Conservation (phyloP, 1,140 invertebrate genomes). For the Atta texana region DNA sequence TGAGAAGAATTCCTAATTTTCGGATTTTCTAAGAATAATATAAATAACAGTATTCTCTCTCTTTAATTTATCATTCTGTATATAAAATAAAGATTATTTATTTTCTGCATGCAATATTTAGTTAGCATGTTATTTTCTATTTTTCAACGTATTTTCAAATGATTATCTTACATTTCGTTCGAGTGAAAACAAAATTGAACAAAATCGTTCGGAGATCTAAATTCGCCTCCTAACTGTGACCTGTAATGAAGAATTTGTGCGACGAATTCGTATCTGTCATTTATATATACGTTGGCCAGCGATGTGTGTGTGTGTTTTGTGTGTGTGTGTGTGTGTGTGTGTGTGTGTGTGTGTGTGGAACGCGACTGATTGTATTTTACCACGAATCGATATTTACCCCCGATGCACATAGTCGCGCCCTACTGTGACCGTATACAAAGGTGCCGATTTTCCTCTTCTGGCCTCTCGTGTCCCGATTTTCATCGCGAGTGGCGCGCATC, state of each 20-base stretch:
- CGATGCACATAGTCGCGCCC: constrained; percentile 19
- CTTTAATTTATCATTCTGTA: not conserved
- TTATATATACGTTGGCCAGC: constrained; percentile 1
- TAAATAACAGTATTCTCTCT: not conserved
- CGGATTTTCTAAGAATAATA: not conserved
- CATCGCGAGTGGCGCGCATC: constrained; percentile 40
- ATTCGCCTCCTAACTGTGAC: not conserved
- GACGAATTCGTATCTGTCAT: not conserved
- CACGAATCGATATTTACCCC: constrained; percentile 57
- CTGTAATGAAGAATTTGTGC: not conserved
- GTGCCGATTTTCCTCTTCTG: constrained; percentile 55
- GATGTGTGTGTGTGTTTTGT: not conserved
- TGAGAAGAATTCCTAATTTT: not conserved
- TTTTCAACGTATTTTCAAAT: not conserved
- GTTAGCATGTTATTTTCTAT: not conserved
- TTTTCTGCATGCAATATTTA: not conserved
- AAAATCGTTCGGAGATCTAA: not conserved
- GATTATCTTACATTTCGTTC: not conserved
- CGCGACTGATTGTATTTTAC: constrained; percentile 51
- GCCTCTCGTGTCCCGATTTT: constrained; percentile 53
- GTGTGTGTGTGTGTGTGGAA: constrained; percentile 1
- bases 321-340: too few species aligned
- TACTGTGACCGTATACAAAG: constrained; percentile 36
- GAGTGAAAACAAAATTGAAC: not conserved
- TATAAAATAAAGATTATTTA: constrained; percentile 16